These are phyloP conservation scores for Eilema sororculum DNA, from an alignment of 2,888 invertebrate genomes.

Conservation along the genomic window DNA sequence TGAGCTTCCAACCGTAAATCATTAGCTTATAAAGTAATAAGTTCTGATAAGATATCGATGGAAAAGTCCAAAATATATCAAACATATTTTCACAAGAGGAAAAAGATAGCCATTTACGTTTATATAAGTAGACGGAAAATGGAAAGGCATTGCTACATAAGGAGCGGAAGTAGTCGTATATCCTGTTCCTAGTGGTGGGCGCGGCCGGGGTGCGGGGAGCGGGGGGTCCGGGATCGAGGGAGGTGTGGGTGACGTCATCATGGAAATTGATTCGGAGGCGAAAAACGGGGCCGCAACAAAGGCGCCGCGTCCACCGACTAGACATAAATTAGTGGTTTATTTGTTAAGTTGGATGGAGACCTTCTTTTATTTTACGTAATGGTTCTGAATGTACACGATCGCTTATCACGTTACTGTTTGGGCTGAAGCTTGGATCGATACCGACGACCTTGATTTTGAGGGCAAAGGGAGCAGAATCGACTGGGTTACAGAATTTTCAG, in stretches of 20 bases:
- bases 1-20: slow-evolving; percentile 46
- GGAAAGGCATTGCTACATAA: slow-evolving; percentile 68
- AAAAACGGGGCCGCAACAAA: slow-evolving; percentile 81
- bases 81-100: slow-evolving; percentile 46
- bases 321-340: slow-evolving; percentile 80
- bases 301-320: slow-evolving; percentile 72
- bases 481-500: slow-evolving; percentile 31
- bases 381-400: slow-evolving; percentile 57
- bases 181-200: slow-evolving; percentile 67
- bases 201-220: slow-evolving; percentile 42
- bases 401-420: slow-evolving; percentile 62
- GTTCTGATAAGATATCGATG: slow-evolving; percentile 51
- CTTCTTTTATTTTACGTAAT: slow-evolving; percentile 66
- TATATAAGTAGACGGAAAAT: slow-evolving; percentile 61
- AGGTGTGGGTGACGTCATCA: slow-evolving; percentile 76
- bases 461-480: slow-evolving; percentile 37
- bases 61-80: slow-evolving; percentile 40
- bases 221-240: slow-evolving; percentile 54
- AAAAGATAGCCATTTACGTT: slow-evolving; percentile 58
- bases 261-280: slow-evolving; percentile 83
- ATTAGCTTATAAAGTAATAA: slow-evolving; percentile 50
- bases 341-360: slow-evolving; percentile 67
- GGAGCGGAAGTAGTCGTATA: slow-evolving; percentile 75
- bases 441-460: slow-evolving; percentile 45
- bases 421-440: slow-evolving; percentile 53